Evolutionary conservation across 2,797 vertebrate species (phyloP).

Genomic region (Sebastes minor): DNA sequence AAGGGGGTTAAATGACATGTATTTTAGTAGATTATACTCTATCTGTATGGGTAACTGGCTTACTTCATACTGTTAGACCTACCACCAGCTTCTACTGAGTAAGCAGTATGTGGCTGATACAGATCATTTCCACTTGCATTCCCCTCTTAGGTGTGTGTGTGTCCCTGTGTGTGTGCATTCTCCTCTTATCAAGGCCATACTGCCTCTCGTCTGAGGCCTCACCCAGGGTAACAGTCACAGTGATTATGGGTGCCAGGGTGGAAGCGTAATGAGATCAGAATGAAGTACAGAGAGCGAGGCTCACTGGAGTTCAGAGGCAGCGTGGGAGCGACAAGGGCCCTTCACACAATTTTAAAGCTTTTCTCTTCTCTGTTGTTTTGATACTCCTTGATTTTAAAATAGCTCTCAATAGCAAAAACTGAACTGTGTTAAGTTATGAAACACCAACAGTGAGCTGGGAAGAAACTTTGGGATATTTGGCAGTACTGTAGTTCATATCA

Average conservation of each 20-base stretch:
- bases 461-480: neutral
- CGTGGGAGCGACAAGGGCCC: constrained; percentile 17
- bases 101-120: neutral
- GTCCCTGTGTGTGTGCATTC: neutral
- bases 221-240: constrained; percentile 19
- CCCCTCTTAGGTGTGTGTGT: neutral
- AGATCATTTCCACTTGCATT: constrained; percentile 5
- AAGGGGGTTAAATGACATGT: neutral
- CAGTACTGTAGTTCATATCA: neutral
- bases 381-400: constrained; percentile 1
- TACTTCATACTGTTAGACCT: neutral
- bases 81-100: neutral
- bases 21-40: neutral
- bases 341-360: constrained; percentile 21
- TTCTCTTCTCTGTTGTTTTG: neutral
- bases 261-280: constrained; percentile 49
- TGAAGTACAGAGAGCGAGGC: constrained; percentile 12
- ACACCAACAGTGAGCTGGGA: neutral
- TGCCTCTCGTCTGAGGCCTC: constrained; percentile 9
- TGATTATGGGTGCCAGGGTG: constrained; percentile 10
- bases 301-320: constrained; percentile 11
- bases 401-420: neutral
- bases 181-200: neutral
- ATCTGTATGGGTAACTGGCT: neutral
- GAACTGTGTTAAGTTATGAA: neutral